Percentiles rank a stretch among this genome's conserved stretches.
These are phyloP conservation scores for Aleiodes leptofemur DNA, from an alignment of 2,888 invertebrate species.

Conservation along the genomic window DNA sequence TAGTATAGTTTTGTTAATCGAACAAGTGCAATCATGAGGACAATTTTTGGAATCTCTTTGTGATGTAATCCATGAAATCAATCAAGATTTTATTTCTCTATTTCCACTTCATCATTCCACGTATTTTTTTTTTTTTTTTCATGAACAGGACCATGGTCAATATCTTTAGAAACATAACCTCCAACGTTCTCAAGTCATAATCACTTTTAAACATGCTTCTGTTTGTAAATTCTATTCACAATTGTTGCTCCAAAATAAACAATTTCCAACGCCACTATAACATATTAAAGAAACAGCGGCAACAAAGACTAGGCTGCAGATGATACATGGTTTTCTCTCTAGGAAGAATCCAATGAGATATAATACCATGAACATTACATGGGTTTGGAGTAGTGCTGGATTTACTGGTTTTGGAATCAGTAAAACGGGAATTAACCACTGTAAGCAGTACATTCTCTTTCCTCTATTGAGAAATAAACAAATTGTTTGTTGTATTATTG, in stretches of 20 bases:
- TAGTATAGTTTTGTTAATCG: no score
- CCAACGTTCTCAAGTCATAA: not conserved
- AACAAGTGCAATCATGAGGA: no score
- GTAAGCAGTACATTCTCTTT: slow-evolving; percentile 92
- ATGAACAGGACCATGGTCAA: not conserved
- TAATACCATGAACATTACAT: slow-evolving; percentile 97
- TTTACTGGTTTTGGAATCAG: slow-evolving; percentile 98
- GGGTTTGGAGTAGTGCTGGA: slow-evolving; percentile 95
- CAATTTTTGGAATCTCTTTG: no score
- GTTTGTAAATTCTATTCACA: slow-evolving; percentile 78
- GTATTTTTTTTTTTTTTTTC: slow-evolving; percentile 25
- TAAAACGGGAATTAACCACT: slow-evolving; percentile 97
- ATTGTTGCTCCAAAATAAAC: slow-evolving; percentile 91
- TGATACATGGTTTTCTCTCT: slow-evolving; percentile 97
- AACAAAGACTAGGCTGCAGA: slow-evolving; percentile 96
- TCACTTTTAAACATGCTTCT: slow-evolving; percentile 5
- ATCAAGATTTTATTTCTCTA: no score
- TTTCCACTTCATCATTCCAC: not conserved
- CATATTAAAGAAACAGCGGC: slow-evolving; percentile 95
- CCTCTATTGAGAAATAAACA: slow-evolving; percentile 13
- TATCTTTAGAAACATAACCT: slow-evolving; percentile 4
- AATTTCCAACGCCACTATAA: slow-evolving; percentile 96
- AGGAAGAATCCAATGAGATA: slow-evolving; percentile 98
- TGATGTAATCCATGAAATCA: no score
- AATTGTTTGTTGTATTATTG: slow-evolving; percentile 4